Conservation (phyloP, 1,140 invertebrate genomes). For the Heliconius melpomene region DNA sequence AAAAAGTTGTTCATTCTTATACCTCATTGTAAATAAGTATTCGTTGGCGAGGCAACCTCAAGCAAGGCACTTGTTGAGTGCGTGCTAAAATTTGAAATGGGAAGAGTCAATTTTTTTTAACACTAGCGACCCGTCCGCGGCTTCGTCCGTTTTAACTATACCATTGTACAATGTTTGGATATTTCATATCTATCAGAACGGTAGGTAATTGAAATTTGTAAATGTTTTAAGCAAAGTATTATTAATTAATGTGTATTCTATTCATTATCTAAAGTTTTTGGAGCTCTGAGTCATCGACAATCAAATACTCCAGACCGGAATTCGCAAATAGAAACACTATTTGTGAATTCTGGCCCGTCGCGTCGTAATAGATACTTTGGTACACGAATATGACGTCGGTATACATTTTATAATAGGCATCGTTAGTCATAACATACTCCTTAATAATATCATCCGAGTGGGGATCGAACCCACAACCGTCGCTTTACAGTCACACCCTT, state of each 20-base stretch:
- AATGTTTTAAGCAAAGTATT: no score
- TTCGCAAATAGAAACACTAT: constrained; percentile 21
- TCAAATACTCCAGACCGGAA: not conserved
- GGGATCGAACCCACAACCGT: no score
- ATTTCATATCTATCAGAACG: no score
- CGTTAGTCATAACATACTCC: constrained; percentile 23
- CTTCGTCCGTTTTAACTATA: no score
- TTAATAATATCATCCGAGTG: not conserved
- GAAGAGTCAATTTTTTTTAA: not conserved
- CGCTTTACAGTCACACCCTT: no score
- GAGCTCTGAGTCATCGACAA: not conserved
- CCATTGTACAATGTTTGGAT: no score
- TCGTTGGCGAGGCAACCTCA: not conserved
- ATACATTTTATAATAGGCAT: constrained; percentile 22
- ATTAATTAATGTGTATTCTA: not conserved
- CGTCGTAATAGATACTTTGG: constrained; percentile 12
- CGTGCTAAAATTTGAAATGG: not conserved
- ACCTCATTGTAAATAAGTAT: not conserved
- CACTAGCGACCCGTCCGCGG: not conserved
- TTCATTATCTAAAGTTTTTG: not conserved
- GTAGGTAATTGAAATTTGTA: no score
- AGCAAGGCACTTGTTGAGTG: not conserved
- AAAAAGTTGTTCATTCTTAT: constrained; percentile 15
- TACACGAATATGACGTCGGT: constrained; percentile 18
- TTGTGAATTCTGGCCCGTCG: constrained; percentile 20